These are phyloP conservation scores for Patiria miniata DNA, from an alignment of 35 echinoderm and acorn worm genomes.

Conservation along the genomic window DNA sequence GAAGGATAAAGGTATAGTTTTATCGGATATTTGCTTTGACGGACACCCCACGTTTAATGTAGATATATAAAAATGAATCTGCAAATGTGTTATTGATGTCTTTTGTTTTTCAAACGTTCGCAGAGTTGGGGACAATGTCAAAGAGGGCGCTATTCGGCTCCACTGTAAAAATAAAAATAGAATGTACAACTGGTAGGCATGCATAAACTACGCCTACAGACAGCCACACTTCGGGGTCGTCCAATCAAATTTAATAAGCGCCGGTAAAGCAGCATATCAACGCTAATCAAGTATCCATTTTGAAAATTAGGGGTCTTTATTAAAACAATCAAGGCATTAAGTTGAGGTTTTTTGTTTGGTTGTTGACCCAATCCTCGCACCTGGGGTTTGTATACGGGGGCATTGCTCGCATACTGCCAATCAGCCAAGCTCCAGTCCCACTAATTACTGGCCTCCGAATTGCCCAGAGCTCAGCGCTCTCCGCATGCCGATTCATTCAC, in stretches of 20 bases:
- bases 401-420: background rate
- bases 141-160: conserved; percentile 7
- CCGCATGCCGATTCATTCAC: no score
- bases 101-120: background rate
- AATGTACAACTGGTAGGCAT: no score
- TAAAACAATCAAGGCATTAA: conserved; percentile 2
- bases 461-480: no score
- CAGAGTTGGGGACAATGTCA: background rate
- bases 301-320: conserved; percentile 5
- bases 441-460: conserved; percentile 2
- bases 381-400: background rate
- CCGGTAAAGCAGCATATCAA: background rate
- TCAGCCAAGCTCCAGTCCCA: background rate
- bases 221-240: background rate
- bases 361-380: background rate
- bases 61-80: no score
- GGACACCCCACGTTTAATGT: no score
- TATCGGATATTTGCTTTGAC: no score
- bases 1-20: no score
- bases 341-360: background rate
- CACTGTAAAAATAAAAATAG: conserved; percentile 22
- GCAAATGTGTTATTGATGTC: no score
- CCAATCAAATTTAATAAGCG: background rate
- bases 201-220: no score
- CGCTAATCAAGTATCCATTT: background rate